Conservation (phyloP, 1,140 invertebrate genomes). For the Aphelinus atriplicis region DNA sequence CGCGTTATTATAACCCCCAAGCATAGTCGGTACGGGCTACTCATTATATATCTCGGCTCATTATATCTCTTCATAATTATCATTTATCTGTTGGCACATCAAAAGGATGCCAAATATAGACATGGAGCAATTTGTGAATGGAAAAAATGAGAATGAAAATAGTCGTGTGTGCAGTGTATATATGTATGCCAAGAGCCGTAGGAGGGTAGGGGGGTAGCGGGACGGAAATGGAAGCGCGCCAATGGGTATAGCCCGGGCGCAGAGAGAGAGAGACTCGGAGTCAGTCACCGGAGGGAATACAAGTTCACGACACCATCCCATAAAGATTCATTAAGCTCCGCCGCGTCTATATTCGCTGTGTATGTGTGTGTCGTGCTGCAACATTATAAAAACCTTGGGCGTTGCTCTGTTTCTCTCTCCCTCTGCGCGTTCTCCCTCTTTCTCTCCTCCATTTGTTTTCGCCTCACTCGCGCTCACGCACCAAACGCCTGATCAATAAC, state of each 20-base stretch:
- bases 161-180: not conserved
- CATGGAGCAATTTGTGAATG: conserved; percentile 4
- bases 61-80: too few relatives aligned
- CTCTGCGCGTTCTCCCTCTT: conserved; percentile 1
- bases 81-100: too few relatives aligned
- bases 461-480: conserved; percentile 38
- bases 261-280: conserved; percentile 48
- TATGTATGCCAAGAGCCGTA: not conserved
- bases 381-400: conserved; percentile 59
- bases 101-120: not conserved
- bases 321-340: conserved; percentile 67
- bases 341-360: conserved; percentile 60
- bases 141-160: conserved; percentile 21
- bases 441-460: not conserved
- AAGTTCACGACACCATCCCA: conserved; percentile 67
- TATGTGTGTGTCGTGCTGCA: conserved; percentile 50
- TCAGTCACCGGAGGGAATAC: conserved; percentile 65
- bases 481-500: conserved; percentile 63
- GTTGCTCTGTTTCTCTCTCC: conserved; percentile 35
- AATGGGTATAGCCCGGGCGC: conserved; percentile 50
- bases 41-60: too few relatives aligned
- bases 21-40: too few relatives aligned
- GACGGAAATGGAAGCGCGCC: conserved; percentile 52
- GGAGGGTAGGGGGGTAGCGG: conserved; percentile 12
- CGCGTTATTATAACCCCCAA: too few relatives aligned